A percentile compares a stretch with the other conserved stretches of the same genome.
phyloP scores from a whole-genome alignment of 2,888 invertebrate genomes.

The Eupsilia transversa region DNA sequence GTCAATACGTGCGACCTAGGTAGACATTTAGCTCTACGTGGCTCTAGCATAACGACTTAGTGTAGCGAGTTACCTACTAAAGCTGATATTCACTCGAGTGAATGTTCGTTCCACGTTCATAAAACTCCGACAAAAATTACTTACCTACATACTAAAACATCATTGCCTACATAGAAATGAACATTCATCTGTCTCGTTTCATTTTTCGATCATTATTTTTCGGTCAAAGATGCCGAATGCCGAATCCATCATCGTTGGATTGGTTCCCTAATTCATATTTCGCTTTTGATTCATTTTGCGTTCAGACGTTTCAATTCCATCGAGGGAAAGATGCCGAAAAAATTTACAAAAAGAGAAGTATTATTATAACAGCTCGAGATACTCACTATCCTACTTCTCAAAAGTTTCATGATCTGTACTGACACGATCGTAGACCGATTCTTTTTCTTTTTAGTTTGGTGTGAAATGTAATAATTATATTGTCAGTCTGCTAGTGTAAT shows the following conservation, averaged over 20 bases:
- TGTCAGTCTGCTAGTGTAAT: constrained; percentile 49
- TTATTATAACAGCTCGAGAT: neutral
- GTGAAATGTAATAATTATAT: constrained; percentile 39
- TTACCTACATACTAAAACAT: too few species aligned
- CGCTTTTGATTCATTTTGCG: neutral
- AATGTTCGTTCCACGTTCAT: neutral
- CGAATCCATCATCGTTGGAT: neutral
- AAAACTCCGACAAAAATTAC: neutral
- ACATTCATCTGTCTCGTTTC: neutral
- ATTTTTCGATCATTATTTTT: neutral
- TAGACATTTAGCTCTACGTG: constrained; percentile 18
- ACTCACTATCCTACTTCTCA: constrained; percentile 2
- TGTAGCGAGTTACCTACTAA: neutral
- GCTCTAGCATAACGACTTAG: constrained; percentile 18
- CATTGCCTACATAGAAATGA: neutral
- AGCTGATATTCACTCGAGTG: neutral
- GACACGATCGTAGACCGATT: constrained; percentile 1
- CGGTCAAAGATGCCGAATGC: neutral
- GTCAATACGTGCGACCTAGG: constrained; percentile 44
- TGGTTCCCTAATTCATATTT: neutral
- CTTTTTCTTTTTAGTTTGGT: constrained; percentile 28
- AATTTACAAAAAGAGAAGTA: neutral
- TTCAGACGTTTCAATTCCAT: neutral
- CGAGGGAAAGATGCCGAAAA: neutral
- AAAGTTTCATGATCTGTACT: constrained; percentile 30